These are phyloP conservation scores for Melanerpes aurifrons DNA, from an alignment of 2,113 vertebrate species.

Conservation along the genomic window DNA sequence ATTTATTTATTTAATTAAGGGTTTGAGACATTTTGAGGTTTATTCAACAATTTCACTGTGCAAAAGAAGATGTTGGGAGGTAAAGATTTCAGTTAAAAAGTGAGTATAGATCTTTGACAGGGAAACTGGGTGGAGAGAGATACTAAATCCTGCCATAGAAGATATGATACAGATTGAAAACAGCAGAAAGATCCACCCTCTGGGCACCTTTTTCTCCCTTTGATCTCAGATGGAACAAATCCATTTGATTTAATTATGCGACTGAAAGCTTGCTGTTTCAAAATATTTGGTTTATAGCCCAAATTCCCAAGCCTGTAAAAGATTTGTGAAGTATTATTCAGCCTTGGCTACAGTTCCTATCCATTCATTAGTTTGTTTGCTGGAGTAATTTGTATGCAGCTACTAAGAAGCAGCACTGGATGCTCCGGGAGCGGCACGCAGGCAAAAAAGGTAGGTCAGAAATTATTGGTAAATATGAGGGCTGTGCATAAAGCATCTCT, in stretches of 20 bases:
- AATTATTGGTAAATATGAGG: constrained; percentile 3
- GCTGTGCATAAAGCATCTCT: background rate
- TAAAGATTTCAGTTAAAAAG: background rate
- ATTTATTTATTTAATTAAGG: background rate
- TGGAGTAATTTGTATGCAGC: background rate
- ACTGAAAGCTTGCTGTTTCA: background rate
- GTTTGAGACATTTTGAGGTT: background rate
- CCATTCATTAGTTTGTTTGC: constrained; percentile 1
- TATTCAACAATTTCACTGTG: background rate
- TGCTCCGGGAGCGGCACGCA: constrained; percentile 17
- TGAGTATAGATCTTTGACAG: background rate
- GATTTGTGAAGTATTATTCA: background rate
- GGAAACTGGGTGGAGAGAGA: background rate
- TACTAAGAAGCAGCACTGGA: constrained; percentile 9
- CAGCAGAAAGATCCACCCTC: background rate
- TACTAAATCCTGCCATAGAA: background rate
- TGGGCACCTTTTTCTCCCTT: background rate
- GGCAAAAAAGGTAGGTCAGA: constrained; percentile 1
- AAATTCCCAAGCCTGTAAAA: background rate
- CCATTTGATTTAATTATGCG: background rate
- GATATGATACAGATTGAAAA: background rate
- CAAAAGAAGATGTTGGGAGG: background rate
- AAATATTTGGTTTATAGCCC: background rate
- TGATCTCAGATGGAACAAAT: background rate
- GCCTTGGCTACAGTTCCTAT: background rate